Evolutionary conservation across 2,113 vertebrate genomes (phyloP).

Genomic region (Hippocampus guttulatus): DNA sequence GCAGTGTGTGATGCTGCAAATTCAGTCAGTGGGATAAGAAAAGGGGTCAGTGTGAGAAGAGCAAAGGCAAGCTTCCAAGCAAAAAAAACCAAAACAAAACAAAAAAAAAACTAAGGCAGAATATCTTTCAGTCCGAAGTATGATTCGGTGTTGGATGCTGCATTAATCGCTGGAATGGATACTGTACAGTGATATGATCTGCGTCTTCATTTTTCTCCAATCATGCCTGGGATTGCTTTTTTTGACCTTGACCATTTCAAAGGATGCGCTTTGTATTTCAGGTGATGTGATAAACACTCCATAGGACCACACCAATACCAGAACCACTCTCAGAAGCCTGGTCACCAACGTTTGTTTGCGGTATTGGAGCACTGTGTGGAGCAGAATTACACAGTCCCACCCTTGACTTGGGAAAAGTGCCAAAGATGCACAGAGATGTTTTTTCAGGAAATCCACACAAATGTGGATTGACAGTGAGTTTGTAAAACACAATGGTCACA

Average conservation of each 20-base stretch:
- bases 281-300: constrained; percentile 47
- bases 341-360: constrained; percentile 41
- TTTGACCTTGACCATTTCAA: constrained; percentile 66
- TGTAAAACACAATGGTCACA: constrained; percentile 52
- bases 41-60: constrained; percentile 24
- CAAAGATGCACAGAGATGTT: constrained; percentile 20
- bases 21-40: constrained; percentile 18
- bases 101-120: constrained; percentile 5
- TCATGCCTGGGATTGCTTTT: constrained; percentile 70
- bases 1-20: constrained; percentile 19
- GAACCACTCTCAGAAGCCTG: constrained; percentile 43
- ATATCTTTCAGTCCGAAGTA: constrained; percentile 2
- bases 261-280: constrained; percentile 40
- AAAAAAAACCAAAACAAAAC: too few relatives aligned
- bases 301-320: constrained; percentile 49
- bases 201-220: constrained; percentile 53
- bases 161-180: constrained; percentile 51
- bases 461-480: constrained; percentile 23
- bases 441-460: constrained; percentile 25
- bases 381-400: constrained; percentile 26
- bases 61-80: constrained; percentile 23
- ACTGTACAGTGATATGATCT: constrained; percentile 56
- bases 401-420: constrained; percentile 23
- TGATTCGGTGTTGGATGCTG: constrained; percentile 15
- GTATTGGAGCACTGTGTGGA: constrained; percentile 9